These are phyloP conservation scores for Meloidogyne chitwoodi DNA, from an alignment of 1,140 invertebrate species.

Conservation along the genomic window DNA sequence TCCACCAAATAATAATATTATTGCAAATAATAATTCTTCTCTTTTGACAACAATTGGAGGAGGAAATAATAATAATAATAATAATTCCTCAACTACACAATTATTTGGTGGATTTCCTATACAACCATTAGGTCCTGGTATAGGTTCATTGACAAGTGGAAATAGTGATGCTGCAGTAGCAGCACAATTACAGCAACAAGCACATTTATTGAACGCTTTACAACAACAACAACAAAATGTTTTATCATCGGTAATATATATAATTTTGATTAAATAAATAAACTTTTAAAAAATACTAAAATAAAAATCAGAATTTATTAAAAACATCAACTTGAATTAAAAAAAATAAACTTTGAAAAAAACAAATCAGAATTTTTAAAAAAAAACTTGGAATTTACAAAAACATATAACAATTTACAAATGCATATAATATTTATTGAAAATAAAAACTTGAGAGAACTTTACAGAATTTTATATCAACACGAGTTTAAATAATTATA, in stretches of 20 bases:
- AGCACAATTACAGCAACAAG: slow-evolving; percentile 11
- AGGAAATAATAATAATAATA: not conserved
- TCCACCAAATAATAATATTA: not conserved
- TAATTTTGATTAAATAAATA: too few relatives aligned
- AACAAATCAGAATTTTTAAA: too few relatives aligned
- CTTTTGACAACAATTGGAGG: not conserved
- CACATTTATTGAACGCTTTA: not conserved
- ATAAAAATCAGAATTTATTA: too few relatives aligned
- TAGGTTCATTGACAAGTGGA: slow-evolving; percentile 11
- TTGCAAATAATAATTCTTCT: not conserved
- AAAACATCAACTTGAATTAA: too few relatives aligned
- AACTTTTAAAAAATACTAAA: too few relatives aligned
- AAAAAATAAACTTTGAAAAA: too few relatives aligned
- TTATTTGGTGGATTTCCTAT: slow-evolving; percentile 20
- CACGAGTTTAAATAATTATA: not conserved
- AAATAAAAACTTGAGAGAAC: too few relatives aligned
- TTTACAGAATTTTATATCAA: too few relatives aligned
- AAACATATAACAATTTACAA: too few relatives aligned
- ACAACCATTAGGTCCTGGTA: slow-evolving; percentile 11
- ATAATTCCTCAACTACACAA: not conserved
- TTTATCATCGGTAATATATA: not conserved
- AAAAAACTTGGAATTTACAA: too few relatives aligned
- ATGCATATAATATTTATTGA: too few relatives aligned
- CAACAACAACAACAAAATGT: slow-evolving; percentile 9
- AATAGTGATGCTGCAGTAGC: slow-evolving; percentile 11